Percentiles rank a stretch among this genome's conserved stretches.
Evolutionary conservation across 2,113 vertebrate species (phyloP).

Genomic region (Heteronetta atricapilla): DNA sequence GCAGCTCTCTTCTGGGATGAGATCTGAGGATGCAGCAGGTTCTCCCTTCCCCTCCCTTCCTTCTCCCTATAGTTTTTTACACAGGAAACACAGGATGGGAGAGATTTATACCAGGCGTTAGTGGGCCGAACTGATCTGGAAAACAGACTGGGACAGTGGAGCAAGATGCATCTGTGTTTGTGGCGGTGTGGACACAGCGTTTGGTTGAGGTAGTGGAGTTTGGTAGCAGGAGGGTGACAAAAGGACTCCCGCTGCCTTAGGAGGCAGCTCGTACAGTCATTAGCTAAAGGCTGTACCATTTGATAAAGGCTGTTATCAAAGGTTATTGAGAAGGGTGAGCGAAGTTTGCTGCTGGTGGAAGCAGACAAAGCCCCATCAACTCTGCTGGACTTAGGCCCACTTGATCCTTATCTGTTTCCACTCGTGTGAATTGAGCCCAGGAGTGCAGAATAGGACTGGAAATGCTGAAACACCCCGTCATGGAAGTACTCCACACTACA

Average conservation of each 20-base stretch:
- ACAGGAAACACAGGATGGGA: neutral
- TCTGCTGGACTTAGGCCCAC: neutral
- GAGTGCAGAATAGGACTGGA: neutral
- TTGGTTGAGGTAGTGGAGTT: neutral
- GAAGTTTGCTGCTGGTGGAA: neutral
- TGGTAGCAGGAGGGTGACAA: neutral
- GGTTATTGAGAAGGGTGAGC: neutral
- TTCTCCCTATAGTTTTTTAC: neutral
- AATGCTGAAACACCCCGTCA: neutral
- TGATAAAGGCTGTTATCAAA: too few relatives aligned
- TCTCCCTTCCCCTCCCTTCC: neutral
- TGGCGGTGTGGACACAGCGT: neutral
- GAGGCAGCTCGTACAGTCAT: neutral
- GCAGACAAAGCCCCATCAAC: neutral
- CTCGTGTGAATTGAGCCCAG: neutral
- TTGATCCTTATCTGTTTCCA: neutral
- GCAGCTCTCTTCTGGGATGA: neutral
- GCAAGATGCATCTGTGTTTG: accelerated
- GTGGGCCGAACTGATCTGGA: neutral
- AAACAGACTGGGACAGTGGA: neutral
- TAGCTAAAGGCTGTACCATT: neutral
- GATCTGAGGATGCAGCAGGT: neutral
- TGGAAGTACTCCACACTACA: accelerated
- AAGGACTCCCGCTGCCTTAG: neutral
- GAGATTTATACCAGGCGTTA: neutral